A percentile compares a stretch with the other conserved stretches of the same genome.
phyloP scores from a whole-genome alignment of 1,140 invertebrate species.

The Plectrocnemia conspersa region DNA sequence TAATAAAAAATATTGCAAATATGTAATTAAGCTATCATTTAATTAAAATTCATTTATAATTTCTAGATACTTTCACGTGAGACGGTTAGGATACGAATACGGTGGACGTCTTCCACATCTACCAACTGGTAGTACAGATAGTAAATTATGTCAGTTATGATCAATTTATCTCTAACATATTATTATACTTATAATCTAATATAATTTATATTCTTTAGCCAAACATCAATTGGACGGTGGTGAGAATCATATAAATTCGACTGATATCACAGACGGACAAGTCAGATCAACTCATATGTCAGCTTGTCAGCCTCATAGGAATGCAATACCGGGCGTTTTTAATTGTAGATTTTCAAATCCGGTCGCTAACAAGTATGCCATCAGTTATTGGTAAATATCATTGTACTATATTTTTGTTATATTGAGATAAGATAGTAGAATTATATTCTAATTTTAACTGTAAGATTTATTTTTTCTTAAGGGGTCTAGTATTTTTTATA shows the following conservation, averaged over 20 bases:
- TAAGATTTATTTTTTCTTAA: too few relatives aligned
- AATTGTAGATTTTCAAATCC: slow-evolving; percentile 83
- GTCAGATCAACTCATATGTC: slow-evolving; percentile 5
- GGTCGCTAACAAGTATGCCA: slow-evolving; percentile 45
- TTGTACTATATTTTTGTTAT: too few relatives aligned
- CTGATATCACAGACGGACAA: not conserved
- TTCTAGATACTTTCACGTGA: slow-evolving; percentile 63
- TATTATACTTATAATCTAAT: not conserved
- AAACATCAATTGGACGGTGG: slow-evolving; percentile 23
- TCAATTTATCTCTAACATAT: too few relatives aligned
- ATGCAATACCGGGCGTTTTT: slow-evolving; percentile 78
- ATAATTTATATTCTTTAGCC: not conserved
- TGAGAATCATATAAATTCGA: slow-evolving; percentile 9
- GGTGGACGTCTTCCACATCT: slow-evolving; percentile 48
- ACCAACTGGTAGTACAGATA: slow-evolving; percentile 29
- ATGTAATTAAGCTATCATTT: too few relatives aligned
- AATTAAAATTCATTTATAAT: slow-evolving; percentile 1
- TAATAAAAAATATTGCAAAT: too few relatives aligned
- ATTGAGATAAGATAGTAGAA: too few relatives aligned
- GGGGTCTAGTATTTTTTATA: too few relatives aligned
- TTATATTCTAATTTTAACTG: too few relatives aligned
- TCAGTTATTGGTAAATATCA: too few relatives aligned
- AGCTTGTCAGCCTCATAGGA: slow-evolving; percentile 39
- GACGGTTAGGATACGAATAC: slow-evolving; percentile 60
- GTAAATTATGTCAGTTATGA: slow-evolving; percentile 18